phyloP scores from a whole-genome alignment of 2,888 invertebrate species.

The Latheticus oryzae region DNA sequence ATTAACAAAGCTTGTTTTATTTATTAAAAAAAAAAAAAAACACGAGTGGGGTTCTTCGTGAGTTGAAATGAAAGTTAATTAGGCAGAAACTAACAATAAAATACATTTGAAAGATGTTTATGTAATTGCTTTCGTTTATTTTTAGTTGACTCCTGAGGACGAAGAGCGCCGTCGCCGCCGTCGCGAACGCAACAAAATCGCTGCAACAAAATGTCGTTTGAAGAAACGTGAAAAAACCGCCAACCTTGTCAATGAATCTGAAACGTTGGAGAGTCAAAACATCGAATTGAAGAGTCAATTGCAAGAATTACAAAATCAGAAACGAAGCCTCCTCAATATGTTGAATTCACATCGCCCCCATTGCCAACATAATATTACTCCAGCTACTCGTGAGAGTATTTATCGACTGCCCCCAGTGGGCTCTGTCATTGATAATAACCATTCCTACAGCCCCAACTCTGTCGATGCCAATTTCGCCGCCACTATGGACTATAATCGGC shows the following conservation, averaged over 20 bases:
- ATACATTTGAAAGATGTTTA: too few species aligned
- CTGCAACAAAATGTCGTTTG: constrained; percentile 93
- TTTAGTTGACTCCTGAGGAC: constrained; percentile 89
- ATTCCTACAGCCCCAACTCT: constrained; percentile 60
- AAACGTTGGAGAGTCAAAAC: constrained; percentile 86
- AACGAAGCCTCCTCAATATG: constrained; percentile 83
- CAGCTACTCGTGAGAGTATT: constrained; percentile 58
- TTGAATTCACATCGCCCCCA: constrained; percentile 79
- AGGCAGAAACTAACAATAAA: too few species aligned
- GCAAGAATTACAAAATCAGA: constrained; percentile 83
- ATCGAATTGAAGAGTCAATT: constrained; percentile 86
- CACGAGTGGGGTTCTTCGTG: too few species aligned
- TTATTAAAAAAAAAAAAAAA: too few species aligned
- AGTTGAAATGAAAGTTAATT: too few species aligned
- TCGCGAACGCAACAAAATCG: constrained; percentile 93
- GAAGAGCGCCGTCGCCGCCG: constrained; percentile 87
- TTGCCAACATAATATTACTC: constrained; percentile 69
- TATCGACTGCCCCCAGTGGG: constrained; percentile 60
- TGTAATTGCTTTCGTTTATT: too few species aligned
- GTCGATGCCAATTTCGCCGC: constrained; percentile 52
- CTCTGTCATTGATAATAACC: constrained; percentile 60
- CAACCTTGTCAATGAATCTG: constrained; percentile 87
- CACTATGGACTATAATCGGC: constrained; percentile 55
- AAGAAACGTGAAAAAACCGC: constrained; percentile 92
- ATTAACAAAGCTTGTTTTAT: too few species aligned